These are phyloP conservation scores for Agrochola lota DNA, from an alignment of 2,888 invertebrate genomes.

Conservation along the genomic window DNA sequence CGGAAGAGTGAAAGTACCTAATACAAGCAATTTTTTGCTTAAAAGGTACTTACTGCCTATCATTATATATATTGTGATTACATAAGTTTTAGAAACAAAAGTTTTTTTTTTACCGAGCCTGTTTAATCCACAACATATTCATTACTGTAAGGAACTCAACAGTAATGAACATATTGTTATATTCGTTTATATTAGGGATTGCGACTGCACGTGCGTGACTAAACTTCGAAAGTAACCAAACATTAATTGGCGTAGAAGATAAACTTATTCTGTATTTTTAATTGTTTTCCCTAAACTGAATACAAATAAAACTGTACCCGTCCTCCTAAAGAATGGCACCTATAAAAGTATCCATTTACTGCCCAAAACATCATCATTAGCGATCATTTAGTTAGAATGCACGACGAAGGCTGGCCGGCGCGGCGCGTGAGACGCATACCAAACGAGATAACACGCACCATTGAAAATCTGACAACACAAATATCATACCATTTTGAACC, in stretches of 20 bases:
- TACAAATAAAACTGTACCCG: slow-evolving; percentile 24
- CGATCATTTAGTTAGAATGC: slow-evolving; percentile 79
- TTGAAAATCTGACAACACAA: slow-evolving; percentile 61
- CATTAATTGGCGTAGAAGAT: slow-evolving; percentile 20
- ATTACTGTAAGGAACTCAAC: neutral
- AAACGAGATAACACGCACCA: slow-evolving; percentile 66
- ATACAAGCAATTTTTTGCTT: too few relatives aligned
- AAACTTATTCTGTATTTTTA: slow-evolving; percentile 21
- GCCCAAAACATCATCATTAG: slow-evolving; percentile 76
- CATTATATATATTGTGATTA: too few relatives aligned
- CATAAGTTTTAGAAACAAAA: too few relatives aligned
- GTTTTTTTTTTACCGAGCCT: neutral
- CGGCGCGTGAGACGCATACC: slow-evolving; percentile 73
- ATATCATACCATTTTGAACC: slow-evolving; percentile 54
- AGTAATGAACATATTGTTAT: neutral
- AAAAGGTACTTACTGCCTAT: too few relatives aligned
- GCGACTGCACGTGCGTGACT: slow-evolving; percentile 13
- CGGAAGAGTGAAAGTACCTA: too few relatives aligned
- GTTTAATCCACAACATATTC: neutral
- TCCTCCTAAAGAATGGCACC: slow-evolving; percentile 11
- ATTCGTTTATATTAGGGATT: neutral
- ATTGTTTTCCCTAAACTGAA: slow-evolving; percentile 34
- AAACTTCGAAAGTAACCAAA: slow-evolving; percentile 17
- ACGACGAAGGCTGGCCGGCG: slow-evolving; percentile 63
- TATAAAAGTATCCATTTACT: slow-evolving; percentile 65